Evolutionary conservation across 2,113 vertebrate genomes (phyloP).

Genomic region (Campylomormyrus numenius): DNA sequence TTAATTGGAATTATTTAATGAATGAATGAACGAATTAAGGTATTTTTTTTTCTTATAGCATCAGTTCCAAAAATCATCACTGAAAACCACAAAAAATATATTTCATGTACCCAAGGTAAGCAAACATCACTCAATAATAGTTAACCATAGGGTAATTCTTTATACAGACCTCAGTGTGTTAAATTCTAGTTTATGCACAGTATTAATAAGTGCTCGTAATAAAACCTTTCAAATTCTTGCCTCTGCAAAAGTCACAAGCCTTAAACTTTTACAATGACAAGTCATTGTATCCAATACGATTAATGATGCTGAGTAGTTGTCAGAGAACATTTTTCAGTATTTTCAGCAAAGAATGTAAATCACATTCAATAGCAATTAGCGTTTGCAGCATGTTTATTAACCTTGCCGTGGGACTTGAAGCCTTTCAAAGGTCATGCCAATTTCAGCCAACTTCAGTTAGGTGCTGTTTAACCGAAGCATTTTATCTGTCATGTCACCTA

Average conservation of each 20-base stretch:
- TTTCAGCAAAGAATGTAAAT: not conserved
- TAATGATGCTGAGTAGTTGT: not conserved
- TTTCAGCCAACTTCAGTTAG: not conserved
- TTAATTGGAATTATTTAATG: not conserved
- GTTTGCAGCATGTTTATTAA: not conserved
- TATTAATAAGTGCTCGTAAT: not conserved
- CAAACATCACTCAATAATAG: not conserved
- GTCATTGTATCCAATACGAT: not conserved
- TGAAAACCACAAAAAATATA: not conserved
- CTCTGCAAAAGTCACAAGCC: not conserved
- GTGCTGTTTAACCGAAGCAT: not conserved
- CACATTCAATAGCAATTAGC: not conserved
- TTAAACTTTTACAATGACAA: not conserved
- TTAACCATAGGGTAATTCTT: not conserved
- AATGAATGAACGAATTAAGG: not conserved
- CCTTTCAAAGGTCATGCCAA: not conserved
- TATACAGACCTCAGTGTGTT: not conserved
- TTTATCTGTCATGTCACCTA: not conserved
- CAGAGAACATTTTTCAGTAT: not conserved
- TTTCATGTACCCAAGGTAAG: not conserved
- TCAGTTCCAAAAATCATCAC: not conserved
- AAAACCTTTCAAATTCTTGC: not conserved
- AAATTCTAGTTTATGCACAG: not conserved
- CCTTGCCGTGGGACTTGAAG: not conserved
- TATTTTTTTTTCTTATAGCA: not conserved